Percentiles rank a stretch among this genome's conserved stretches.
These are phyloP conservation scores for Bursaphelenchus okinawaensis DNA, from an alignment of 2,888 invertebrate genomes.

Conservation along the genomic window DNA sequence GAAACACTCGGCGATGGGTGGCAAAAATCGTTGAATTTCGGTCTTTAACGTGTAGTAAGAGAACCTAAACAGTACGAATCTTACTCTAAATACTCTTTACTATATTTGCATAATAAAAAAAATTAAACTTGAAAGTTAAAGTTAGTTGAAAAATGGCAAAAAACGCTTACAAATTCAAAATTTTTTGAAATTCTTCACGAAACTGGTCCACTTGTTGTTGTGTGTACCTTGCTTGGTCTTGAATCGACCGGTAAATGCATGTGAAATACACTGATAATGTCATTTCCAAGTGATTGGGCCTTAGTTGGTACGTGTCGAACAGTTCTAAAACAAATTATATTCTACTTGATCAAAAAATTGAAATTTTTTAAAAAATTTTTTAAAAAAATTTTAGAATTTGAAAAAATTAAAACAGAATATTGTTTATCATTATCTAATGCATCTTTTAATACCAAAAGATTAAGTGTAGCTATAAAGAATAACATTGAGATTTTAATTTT, in stretches of 20 bases:
- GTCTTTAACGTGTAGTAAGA: neutral
- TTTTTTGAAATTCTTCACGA: conserved; percentile 27
- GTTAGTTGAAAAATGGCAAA: neutral
- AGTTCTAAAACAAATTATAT: conserved; percentile 23
- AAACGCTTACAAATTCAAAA: conserved; percentile 29
- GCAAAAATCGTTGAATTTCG: neutral
- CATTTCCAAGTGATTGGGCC: conserved; percentile 25
- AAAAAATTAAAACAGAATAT: too few species aligned
- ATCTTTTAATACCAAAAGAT: too few species aligned
- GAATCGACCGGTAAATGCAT: conserved; percentile 25
- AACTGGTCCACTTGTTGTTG: conserved; percentile 13
- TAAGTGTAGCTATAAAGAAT: too few species aligned
- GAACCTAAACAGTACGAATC: neutral
- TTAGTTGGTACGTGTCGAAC: conserved; percentile 35
- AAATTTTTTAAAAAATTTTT: neutral
- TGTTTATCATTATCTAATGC: too few species aligned
- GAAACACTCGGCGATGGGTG: neutral
- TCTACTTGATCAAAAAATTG: neutral
- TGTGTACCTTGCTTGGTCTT: neutral
- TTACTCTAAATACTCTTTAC: too few species aligned
- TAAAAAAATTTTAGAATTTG: too few species aligned
- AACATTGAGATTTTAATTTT: too few species aligned
- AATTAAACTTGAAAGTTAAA: too few species aligned
- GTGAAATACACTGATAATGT: conserved; percentile 33
- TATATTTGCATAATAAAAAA: too few species aligned